A percentile compares a stretch with the other conserved stretches of the same genome.
phyloP scores from a whole-genome alignment of 2,888 invertebrate species.

The Protonemura montana region DNA sequence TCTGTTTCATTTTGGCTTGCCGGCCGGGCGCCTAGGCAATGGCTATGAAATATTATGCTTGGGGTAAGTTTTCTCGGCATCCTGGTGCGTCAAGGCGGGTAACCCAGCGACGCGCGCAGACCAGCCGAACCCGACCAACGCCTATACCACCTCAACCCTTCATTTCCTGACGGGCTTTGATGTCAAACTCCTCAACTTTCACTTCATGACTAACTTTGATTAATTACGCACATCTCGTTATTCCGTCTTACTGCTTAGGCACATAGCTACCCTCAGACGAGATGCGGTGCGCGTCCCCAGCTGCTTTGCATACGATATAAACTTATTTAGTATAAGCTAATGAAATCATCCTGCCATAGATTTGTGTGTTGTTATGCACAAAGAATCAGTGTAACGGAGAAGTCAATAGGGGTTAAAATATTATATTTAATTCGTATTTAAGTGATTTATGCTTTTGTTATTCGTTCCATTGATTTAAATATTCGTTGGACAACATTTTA shows the following conservation, averaged over 20 bases:
- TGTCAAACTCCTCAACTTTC: slow-evolving; percentile 35
- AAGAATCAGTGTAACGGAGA: neutral
- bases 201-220: slow-evolving; percentile 35
- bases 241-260: neutral
- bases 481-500: neutral
- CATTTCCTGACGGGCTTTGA: slow-evolving; percentile 34
- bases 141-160: neutral
- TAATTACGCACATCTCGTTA: slow-evolving; percentile 38
- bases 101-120: neutral
- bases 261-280: neutral
- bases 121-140: neutral
- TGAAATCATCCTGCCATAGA: too few relatives aligned
- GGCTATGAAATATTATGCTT: slow-evolving; percentile 15
- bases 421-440: neutral
- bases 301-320: too few relatives aligned
- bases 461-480: neutral
- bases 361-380: neutral
- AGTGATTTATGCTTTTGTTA: neutral
- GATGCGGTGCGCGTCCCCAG: neutral
- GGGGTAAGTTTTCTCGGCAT: neutral
- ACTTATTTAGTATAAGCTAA: too few relatives aligned
- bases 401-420: neutral
- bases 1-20: slow-evolving; percentile 46
- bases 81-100: neutral
- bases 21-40: slow-evolving; percentile 9